Evolutionary conservation across 2,888 invertebrate genomes (phyloP).

Genomic region (Dromius quadrimaculatus): DNA sequence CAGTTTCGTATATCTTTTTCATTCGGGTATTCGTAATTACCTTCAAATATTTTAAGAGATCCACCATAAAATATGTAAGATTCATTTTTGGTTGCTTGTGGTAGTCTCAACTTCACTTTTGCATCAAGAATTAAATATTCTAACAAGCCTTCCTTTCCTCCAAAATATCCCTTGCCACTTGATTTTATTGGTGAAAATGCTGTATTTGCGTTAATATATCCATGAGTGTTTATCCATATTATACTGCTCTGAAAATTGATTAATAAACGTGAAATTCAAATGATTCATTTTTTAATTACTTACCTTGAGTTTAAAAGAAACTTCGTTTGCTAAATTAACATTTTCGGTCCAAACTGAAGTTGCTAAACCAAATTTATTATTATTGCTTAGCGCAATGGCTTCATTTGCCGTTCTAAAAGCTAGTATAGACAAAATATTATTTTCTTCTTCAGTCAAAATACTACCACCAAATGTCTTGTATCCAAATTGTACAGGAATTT

Average conservation of each 20-base stretch:
- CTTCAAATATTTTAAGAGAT: conserved; percentile 50
- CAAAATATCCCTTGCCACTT: conserved; percentile 69
- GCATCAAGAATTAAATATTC: conserved; percentile 12
- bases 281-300: conserved; percentile 5
- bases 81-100: conserved; percentile 16
- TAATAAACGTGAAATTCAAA: background rate
- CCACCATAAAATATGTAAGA: conserved; percentile 42
- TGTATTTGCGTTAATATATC: conserved; percentile 67
- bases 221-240: conserved; percentile 71
- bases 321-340: conserved; percentile 69
- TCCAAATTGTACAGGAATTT: conserved; percentile 61
- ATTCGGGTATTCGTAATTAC: conserved; percentile 25
- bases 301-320: conserved; percentile 67
- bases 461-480: conserved; percentile 58
- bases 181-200: conserved; percentile 68
- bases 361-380: conserved; percentile 67
- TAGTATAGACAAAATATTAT: conserved; percentile 65
- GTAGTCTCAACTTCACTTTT: conserved; percentile 19
- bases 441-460: conserved; percentile 56
- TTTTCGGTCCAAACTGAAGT: conserved; percentile 72
- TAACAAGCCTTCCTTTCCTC: conserved; percentile 62
- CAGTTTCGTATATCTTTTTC: conserved; percentile 66
- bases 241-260: conserved; percentile 64
- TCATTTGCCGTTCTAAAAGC: conserved; percentile 71
- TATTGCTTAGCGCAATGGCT: conserved; percentile 70